phyloP scores from a whole-genome alignment of 2,888 invertebrate genomes.

The Perizoma flavofasciatum region DNA sequence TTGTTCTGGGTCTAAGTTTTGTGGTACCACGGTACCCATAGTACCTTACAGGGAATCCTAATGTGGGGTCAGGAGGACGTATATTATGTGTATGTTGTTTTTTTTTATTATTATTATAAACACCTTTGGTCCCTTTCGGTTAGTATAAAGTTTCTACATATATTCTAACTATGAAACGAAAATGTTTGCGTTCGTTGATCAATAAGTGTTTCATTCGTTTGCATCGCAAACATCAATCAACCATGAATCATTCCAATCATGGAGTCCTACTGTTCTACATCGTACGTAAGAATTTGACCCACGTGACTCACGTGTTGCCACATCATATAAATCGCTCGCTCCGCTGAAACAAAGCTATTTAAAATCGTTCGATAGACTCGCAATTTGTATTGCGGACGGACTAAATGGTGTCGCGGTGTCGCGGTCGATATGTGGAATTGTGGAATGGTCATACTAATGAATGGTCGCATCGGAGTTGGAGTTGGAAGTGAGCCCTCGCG shows the following conservation, averaged over 20 bases:
- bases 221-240: neutral
- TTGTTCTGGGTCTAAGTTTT: too few relatives aligned
- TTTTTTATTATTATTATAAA: neutral
- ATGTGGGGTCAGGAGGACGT: too few relatives aligned
- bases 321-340: slow-evolving; percentile 23
- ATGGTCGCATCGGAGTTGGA: too few relatives aligned
- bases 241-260: slow-evolving; percentile 14
- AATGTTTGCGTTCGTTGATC: neutral
- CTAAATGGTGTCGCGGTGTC: too few relatives aligned
- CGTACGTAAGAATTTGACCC: slow-evolving; percentile 11
- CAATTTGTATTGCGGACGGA: slow-evolving; percentile 18
- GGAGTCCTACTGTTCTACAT: neutral
- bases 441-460: too few relatives aligned
- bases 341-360: slow-evolving; percentile 42
- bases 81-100: neutral
- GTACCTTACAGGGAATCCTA: too few relatives aligned
- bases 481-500: too few relatives aligned
- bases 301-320: slow-evolving; percentile 18
- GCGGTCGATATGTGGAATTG: too few relatives aligned
- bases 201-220: neutral
- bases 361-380: slow-evolving; percentile 34
- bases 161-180: neutral
- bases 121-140: too few relatives aligned
- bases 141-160: too few relatives aligned
- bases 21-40: too few relatives aligned